Evolutionary conservation across 2,888 invertebrate species (phyloP), one percentile per base, ranked within the genome.

Genomic region (Drosophila leonis): DNA sequence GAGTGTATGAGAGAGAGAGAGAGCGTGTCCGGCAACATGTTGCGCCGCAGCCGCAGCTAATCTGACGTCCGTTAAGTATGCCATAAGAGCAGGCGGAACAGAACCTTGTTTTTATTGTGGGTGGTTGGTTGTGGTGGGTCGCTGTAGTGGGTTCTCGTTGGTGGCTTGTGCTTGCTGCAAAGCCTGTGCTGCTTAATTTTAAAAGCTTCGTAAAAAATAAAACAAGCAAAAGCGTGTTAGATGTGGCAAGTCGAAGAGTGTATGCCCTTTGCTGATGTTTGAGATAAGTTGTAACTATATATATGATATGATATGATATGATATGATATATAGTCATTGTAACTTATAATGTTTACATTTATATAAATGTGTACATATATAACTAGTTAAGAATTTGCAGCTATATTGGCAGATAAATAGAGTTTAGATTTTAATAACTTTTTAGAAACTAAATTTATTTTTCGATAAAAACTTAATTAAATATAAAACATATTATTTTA

Each of bases 51-150:
- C 72, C 75, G 42, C 55, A 77, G 78, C 76, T 75, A 79, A 79
- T 72, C 78, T 42, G 59, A 42, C 49, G 57, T 80, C 81, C 74
- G 61, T 67, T 68, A 80, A 77, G 78, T 74, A 75, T 68, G 67
- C 80, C 52, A 72, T 65, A 66, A 56, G 62, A 70, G 76, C 20
- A 54, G 46, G 44, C 33, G 46, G 33, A 15, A 29, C n/a, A 20
- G 44, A 27, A 15, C 49, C 57, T 35, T 56, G 55, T 46, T 66
- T 66, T 46, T 46, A 35, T 15, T 46, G 42, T 35, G 29, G 20
- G 24, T 18, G 72, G 33, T 20, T 46, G 55, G 33, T 13, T 9
- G 29, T 27, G 8, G 15, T 31, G 42, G 41, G 39, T 41, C 10
- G 41, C 9, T 9, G 9, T n/a, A 10, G 15, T 35, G 51, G 48